Base-by-base conservation (phyloP, 2,797 vertebrate species). In the Phataginus tetradactyla region DNA sequence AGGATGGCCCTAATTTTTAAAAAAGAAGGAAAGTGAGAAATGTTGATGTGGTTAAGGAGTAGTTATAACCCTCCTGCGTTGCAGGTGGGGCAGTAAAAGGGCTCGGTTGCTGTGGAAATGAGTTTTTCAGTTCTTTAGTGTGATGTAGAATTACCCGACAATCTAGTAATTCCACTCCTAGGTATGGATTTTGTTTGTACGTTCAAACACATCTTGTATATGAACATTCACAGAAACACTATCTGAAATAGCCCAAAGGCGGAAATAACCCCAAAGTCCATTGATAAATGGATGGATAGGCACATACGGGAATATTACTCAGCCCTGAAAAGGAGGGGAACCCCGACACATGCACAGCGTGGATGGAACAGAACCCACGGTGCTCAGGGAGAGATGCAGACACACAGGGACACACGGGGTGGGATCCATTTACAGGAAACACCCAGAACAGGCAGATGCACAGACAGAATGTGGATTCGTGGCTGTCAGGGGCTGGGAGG, bases 11-110 rank as follows among this genome's bases (percentile, higher is more conserved):
- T n/a, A 11, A 17, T 25, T 61, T n/a, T 71, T 72, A 11, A 59
- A n/a, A 57, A 25, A 42, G 37, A n/a, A 21, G 17, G 18, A 39
- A 53, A 20, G 17, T 8, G 57, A 57, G 37, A 55, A 39, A 8
- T 13, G 21, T 34, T 32, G 34, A 13, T 1, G 1, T 2, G 12
- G 34, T 1, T 39, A 20, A 5, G 18, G 27, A 57, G 25, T 9
- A 32, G 5, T 13, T 39, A 32, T 55, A 61, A 45, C 34, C 27
- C 18, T 81, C 39, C 39, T 42, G 0, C 29, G 0, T 32, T 63
- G 39, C 18, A 23, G 18, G 27, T 45, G 39, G 39, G 29, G 9
- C 5, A 29, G 7, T 17, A 61, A n/a, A 8, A n/a, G 8, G 7
- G 39, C 23, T 20, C 37, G 63, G 39, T 13, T 23, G 1, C 20